Percentiles rank a stretch among this genome's conserved stretches.
These are phyloP conservation scores for Rhinatrema bivittatum DNA, from an alignment of 2,797 vertebrate species.

Conservation along the genomic window DNA sequence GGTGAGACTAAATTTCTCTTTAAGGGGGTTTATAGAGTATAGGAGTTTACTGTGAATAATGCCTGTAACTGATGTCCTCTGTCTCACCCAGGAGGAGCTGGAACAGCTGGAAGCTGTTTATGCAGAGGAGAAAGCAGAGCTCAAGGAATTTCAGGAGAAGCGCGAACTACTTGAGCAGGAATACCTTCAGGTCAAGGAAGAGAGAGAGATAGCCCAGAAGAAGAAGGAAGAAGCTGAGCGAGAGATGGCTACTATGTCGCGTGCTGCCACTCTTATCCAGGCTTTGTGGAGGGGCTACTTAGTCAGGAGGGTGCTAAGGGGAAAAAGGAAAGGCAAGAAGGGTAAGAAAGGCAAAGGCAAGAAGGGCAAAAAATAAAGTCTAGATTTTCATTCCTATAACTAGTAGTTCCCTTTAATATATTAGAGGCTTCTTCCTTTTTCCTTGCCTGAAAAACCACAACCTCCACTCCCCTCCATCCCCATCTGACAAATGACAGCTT, in stretches of 20 bases:
- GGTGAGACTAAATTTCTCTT: no score
- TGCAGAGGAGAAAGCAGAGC: constrained; percentile 51
- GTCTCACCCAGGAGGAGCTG: constrained; percentile 47
- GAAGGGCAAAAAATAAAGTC: constrained; percentile 26
- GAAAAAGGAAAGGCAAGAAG: constrained; percentile 55
- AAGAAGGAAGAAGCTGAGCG: constrained; percentile 45
- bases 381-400: no score
- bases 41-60: no score
- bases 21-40: no score
- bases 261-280: constrained; percentile 65
- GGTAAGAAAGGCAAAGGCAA: constrained; percentile 48
- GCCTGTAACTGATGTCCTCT: neutral
- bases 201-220: constrained; percentile 39
- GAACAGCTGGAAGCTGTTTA: constrained; percentile 47
- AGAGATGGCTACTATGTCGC: constrained; percentile 50
- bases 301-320: constrained; percentile 58
- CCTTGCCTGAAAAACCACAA: no score
- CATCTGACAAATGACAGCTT: no score
- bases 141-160: constrained; percentile 50
- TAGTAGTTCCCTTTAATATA: no score
- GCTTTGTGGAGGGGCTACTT: constrained; percentile 78
- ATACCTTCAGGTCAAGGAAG: constrained; percentile 64
- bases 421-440: no score
- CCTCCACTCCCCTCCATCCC: no score
- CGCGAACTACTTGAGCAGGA: constrained; percentile 52